These are phyloP conservation scores for Pseudochirops corinnae DNA, from an alignment of 2,797 vertebrate genomes.

Conservation along the genomic window DNA sequence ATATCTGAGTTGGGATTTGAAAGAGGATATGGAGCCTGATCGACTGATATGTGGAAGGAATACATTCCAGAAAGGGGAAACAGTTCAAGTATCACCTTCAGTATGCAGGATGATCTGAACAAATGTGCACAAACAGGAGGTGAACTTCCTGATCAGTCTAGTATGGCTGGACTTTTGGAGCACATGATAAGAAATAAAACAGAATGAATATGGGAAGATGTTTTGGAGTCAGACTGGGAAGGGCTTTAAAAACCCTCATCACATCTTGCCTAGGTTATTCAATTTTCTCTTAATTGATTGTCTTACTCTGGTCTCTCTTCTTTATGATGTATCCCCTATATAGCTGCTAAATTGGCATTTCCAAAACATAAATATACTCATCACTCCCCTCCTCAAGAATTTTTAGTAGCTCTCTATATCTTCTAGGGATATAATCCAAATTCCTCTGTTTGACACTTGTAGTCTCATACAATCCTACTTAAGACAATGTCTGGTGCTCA, in stretches of 20 bases:
- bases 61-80: not conserved
- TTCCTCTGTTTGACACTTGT: not conserved
- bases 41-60: not conserved
- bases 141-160: not conserved
- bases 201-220: not conserved
- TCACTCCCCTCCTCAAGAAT: not conserved
- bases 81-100: not conserved
- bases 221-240: not conserved
- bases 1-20: not conserved
- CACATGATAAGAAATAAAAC: not conserved
- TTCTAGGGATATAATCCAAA: not conserved
- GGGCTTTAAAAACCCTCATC: not conserved
- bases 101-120: not conserved
- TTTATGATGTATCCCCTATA: not conserved
- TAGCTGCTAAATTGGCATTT: not conserved
- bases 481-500: not conserved
- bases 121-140: not conserved
- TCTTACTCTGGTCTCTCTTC: not conserved
- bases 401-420: not conserved
- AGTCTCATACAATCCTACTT: not conserved
- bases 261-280: not conserved
- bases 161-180: not conserved
- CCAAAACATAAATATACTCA: not conserved
- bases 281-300: not conserved
- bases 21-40: not conserved